Percentiles rank a stretch among this genome's conserved stretches.
Conservation (phyloP, 2,888 invertebrate species). For the Conomelus anceps region DNA sequence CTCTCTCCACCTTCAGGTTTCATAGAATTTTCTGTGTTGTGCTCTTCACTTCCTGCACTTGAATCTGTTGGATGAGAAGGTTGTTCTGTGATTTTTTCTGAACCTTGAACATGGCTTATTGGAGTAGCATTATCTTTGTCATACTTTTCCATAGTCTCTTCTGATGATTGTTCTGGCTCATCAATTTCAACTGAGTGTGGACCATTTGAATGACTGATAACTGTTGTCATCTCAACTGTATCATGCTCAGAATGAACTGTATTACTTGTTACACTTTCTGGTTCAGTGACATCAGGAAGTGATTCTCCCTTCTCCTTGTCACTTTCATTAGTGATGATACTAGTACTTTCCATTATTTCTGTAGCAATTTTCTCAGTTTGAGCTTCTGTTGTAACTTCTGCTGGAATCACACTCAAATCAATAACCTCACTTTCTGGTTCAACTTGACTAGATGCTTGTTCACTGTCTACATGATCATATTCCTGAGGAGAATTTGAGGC, state of each 20-base stretch:
- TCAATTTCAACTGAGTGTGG: slow-evolving; percentile 3
- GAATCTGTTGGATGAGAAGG: neutral
- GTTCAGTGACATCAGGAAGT: neutral
- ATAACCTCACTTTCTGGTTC: neutral
- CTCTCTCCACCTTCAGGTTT: neutral
- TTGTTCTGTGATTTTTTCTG: neutral
- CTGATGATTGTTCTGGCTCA: slow-evolving; percentile 1
- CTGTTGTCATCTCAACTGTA: slow-evolving; percentile 6
- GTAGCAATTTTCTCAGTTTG: neutral
- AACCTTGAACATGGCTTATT: neutral
- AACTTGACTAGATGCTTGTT: slow-evolving; percentile 10
- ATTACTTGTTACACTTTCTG: neutral
- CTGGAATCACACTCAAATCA: neutral
- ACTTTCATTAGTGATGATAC: neutral
- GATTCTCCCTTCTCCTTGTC: neutral
- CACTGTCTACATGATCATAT: neutral
- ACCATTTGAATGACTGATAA: neutral
- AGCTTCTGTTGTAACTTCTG: neutral
- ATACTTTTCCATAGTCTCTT: neutral
- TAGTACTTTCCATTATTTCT: neutral
- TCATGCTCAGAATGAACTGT: neutral
- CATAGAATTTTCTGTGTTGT: neutral
- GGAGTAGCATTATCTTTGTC: neutral
- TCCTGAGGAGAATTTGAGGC: slow-evolving; percentile 25
- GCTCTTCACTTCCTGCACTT: neutral